A percentile compares a stretch with the other conserved stretches of the same genome.
phyloP scores from a whole-genome alignment of 2,113 vertebrate species.

The Smithornis capensis region DNA sequence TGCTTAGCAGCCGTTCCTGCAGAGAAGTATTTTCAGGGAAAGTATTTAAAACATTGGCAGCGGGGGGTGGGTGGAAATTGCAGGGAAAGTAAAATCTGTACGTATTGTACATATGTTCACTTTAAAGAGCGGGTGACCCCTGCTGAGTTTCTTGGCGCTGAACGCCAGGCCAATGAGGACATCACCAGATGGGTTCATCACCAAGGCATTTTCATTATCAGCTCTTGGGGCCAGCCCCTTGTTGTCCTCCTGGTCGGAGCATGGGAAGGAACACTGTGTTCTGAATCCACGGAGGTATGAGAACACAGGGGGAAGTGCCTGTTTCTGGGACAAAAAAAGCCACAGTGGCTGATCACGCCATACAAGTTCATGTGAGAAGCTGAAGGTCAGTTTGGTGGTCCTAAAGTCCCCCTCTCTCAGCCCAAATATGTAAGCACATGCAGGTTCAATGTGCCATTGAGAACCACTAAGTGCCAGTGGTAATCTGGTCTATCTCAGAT shows the following conservation, averaged over 20 bases:
- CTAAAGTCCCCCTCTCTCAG: neutral
- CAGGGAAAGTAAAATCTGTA: slow-evolving; percentile 39
- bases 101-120: slow-evolving; percentile 61
- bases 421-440: neutral
- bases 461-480: neutral
- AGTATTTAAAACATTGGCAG: slow-evolving; percentile 53
- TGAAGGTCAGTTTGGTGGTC: neutral
- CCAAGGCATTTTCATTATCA: slow-evolving; percentile 39
- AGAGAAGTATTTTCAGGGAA: slow-evolving; percentile 34
- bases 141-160: slow-evolving; percentile 43
- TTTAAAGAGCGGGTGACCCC: slow-evolving; percentile 50
- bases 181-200: slow-evolving; percentile 63
- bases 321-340: slow-evolving; percentile 42
- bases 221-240: slow-evolving; percentile 56
- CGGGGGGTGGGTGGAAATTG: slow-evolving; percentile 5
- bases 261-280: slow-evolving; percentile 70
- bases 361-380: neutral
- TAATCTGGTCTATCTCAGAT: neutral
- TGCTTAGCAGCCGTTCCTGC: slow-evolving; percentile 13
- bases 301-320: slow-evolving; percentile 40
- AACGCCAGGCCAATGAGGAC: slow-evolving; percentile 50
- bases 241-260: slow-evolving; percentile 45
- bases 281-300: slow-evolving; percentile 29
- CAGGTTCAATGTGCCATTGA: neutral
- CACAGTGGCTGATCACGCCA: neutral